Conservation (phyloP, 2,797 vertebrate species). For the Sebastes hopkinsi region DNA sequence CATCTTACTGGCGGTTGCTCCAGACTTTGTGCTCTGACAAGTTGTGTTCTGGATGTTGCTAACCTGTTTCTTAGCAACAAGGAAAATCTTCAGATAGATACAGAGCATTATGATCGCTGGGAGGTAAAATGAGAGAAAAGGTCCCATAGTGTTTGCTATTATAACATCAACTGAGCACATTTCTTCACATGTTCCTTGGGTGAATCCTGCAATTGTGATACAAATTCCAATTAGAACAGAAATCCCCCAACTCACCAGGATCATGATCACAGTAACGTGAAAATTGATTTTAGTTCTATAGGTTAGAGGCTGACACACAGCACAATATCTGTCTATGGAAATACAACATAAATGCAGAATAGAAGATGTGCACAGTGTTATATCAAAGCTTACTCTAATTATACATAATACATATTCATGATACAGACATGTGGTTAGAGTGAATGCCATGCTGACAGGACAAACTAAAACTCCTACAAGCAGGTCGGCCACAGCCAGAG, state of each 20-base stretch:
- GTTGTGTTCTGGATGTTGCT: too few relatives aligned
- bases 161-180: too few relatives aligned
- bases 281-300: conserved; percentile 80
- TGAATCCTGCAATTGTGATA: conserved; percentile 82
- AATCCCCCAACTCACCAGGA: conserved; percentile 83
- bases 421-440: conserved; percentile 76
- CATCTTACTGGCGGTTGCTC: too few relatives aligned
- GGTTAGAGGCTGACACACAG: conserved; percentile 86
- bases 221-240: conserved; percentile 83
- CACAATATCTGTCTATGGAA: conserved; percentile 80
- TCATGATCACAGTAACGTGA: conserved; percentile 70
- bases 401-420: conserved; percentile 76
- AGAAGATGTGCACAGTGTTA: conserved; percentile 79
- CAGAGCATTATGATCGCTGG: too few relatives aligned
- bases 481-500: conserved; percentile 50
- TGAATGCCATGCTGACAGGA: conserved; percentile 29
- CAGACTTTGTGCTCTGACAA: too few relatives aligned
- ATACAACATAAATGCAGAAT: conserved; percentile 82
- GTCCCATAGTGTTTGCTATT: too few relatives aligned
- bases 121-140: conserved; percentile 77
- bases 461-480: conserved; percentile 37
- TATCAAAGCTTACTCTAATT: conserved; percentile 74
- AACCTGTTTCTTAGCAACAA: too few relatives aligned
- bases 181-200: too few relatives aligned
- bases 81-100: too few relatives aligned